phyloP scores from a whole-genome alignment of 2,113 vertebrate species.

The Tamias sibiricus region DNA sequence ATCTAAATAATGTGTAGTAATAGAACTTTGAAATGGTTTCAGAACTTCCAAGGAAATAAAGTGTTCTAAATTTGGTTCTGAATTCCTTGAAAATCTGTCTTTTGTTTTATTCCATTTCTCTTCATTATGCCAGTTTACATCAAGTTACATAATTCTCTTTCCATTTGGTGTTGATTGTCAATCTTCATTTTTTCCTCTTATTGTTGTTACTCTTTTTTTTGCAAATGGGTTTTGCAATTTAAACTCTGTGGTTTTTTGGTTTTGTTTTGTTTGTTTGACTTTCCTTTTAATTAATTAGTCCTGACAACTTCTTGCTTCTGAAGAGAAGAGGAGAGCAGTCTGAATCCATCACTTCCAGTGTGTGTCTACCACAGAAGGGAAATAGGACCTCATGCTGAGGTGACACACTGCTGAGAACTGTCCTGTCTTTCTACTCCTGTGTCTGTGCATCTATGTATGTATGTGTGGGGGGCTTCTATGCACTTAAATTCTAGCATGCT shows the following conservation, averaged over 20 bases:
- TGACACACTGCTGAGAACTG: neutral
- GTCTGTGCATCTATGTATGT: neutral
- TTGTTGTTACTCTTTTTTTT: constrained; percentile 11
- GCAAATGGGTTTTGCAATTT: constrained; percentile 57
- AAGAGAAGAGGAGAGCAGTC: neutral
- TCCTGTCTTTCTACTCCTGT: neutral
- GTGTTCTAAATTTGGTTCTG: constrained; percentile 64
- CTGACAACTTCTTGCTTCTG: constrained; percentile 46
- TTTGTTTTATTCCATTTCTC: constrained; percentile 59
- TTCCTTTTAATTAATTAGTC: constrained; percentile 61
- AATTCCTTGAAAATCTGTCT: constrained; percentile 60
- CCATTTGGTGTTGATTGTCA: constrained; percentile 62
- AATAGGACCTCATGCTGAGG: neutral
- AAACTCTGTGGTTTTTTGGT: constrained; percentile 10
- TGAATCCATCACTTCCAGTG: neutral
- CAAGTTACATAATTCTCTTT: constrained; percentile 54
- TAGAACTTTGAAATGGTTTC: constrained; percentile 56
- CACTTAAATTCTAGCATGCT: neutral
- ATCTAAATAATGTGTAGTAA: constrained; percentile 37
- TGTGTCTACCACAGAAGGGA: neutral
- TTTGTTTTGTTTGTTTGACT: constrained; percentile 35
- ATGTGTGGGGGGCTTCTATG: neutral
- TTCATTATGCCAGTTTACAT: constrained; percentile 44
- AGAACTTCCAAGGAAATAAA: constrained; percentile 53
- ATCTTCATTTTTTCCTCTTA: constrained; percentile 51